Conservation (phyloP, 2,888 invertebrate genomes). For the Ametastegia equiseti region DNA sequence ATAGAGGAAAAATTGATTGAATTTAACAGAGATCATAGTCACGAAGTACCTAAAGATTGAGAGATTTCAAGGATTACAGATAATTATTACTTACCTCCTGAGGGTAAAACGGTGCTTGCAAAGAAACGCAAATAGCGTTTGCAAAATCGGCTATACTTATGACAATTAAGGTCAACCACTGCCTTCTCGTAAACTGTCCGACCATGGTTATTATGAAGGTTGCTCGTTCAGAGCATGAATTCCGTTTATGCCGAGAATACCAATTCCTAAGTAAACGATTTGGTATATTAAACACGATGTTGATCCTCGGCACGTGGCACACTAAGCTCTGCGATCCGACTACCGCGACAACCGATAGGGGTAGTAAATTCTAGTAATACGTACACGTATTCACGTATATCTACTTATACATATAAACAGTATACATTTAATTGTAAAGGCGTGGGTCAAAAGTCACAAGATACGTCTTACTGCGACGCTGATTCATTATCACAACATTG, state of each 20-base stretch:
- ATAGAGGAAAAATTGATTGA: no score
- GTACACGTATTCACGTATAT: conserved; percentile 35
- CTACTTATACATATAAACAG: conserved; percentile 33
- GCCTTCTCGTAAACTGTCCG: conserved; percentile 83
- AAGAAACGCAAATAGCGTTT: conserved; percentile 89
- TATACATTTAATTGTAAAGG: conserved; percentile 38
- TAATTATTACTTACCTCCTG: conserved; percentile 81
- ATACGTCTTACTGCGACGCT: conserved; percentile 63
- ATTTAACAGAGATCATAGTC: no score
- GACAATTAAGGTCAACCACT: conserved; percentile 87
- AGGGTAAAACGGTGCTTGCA: conserved; percentile 93
- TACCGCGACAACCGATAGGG: conserved; percentile 45
- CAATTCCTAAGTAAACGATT: neutral
- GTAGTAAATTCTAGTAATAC: conserved; percentile 44
- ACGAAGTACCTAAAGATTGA: neutral
- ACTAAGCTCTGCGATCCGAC: conserved; percentile 30
- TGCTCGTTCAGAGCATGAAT: neutral
- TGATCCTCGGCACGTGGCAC: conserved; percentile 42
- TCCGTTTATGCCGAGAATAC: no score
- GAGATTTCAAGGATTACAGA: conserved; percentile 8
- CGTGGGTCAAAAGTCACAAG: conserved; percentile 65
- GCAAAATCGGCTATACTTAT: conserved; percentile 91
- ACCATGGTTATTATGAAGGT: conserved; percentile 74
- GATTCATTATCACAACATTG: conserved; percentile 66
- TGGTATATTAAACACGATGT: conserved; percentile 15